Evolutionary conservation across 2,113 vertebrate genomes (phyloP), one percentile per base, ranked within the genome.

Genomic region (Poecilia latipinna): DNA sequence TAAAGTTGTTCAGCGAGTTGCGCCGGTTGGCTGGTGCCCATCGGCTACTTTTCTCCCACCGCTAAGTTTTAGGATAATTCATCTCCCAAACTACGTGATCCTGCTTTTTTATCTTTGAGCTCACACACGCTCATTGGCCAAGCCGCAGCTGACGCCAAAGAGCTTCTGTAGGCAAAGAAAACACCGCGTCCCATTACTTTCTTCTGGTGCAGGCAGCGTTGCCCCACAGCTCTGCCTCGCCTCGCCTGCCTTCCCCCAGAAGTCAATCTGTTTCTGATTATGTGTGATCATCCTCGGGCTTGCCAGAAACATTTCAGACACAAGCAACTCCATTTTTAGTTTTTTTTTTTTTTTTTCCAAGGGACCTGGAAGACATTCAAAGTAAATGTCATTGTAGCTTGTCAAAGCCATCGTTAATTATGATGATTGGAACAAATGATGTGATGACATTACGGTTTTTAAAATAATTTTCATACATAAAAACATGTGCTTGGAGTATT

Each of bases 131-230:
- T 75, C 86, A 74, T 82, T 62, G 60, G 89, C 91, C 90, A 90
- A 93, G 86, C 89, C 92, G 24, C 93, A 93, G 90, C 90, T 83
- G 89, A 91, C 82, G 86, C 88, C 90, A 85, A 84, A 82, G 83
- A 90, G 89, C 94, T 93, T 93, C 91, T 88, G 90, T 88, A 90
- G 91, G 93, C 88, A 90, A 92, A 90, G 92, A 93, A 93, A 94
- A 91, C 86, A 91, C 32, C 68, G 86, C 68, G 19, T 90, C 82
- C 87, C 85, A 76, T 93, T 91, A 88, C 91, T 84, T 83, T 84
- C 82, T 78, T 57, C 86, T 87, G 42, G 15, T 83, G 77, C 82
- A 80, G 88, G 80, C 85, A 80, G 89, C 83, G 24, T 82, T 77
- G 83, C 80, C 84, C 85, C 84, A 71, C 77, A 39, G 78, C 78